Evolutionary conservation across 1,140 invertebrate species (phyloP).

Genomic region (Musca vetustissima): DNA sequence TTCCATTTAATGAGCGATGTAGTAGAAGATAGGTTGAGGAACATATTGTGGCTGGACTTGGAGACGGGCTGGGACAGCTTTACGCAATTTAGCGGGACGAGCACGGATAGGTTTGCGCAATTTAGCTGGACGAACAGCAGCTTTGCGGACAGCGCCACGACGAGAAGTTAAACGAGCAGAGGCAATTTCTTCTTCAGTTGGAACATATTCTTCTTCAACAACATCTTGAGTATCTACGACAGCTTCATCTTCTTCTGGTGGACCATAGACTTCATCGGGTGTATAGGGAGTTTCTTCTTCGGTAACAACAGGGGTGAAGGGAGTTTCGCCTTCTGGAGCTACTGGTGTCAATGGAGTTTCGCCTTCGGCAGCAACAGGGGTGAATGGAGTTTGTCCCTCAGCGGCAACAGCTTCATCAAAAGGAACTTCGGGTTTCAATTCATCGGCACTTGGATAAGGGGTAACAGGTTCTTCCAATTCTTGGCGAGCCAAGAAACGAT

Average conservation of each 20-base stretch:
- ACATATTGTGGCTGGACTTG: conserved; percentile 13
- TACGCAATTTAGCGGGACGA: background rate
- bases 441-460: conserved; percentile 47
- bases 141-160: background rate
- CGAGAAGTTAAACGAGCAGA: background rate
- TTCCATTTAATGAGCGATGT: too few relatives aligned
- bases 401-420: conserved; percentile 44
- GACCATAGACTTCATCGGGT: conserved; percentile 45
- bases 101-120: background rate
- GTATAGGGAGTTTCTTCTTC: background rate
- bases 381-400: conserved; percentile 26
- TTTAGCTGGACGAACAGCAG: conserved; percentile 9
- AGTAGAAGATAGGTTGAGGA: background rate
- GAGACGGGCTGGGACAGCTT: background rate
- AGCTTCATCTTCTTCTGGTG: conserved; percentile 41
- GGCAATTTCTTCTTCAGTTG: conserved; percentile 14
- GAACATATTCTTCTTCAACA: conserved; percentile 7
- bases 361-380: conserved; percentile 28
- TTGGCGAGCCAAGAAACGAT: conserved; percentile 43
- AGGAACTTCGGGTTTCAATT: conserved; percentile 48
- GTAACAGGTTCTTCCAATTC: conserved; percentile 45
- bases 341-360: conserved; percentile 32
- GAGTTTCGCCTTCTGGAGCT: background rate
- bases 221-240: conserved; percentile 7
- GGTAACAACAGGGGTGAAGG: background rate